phyloP scores from a whole-genome alignment of 2,888 invertebrate genomes.

The Xestia rhomboidea region DNA sequence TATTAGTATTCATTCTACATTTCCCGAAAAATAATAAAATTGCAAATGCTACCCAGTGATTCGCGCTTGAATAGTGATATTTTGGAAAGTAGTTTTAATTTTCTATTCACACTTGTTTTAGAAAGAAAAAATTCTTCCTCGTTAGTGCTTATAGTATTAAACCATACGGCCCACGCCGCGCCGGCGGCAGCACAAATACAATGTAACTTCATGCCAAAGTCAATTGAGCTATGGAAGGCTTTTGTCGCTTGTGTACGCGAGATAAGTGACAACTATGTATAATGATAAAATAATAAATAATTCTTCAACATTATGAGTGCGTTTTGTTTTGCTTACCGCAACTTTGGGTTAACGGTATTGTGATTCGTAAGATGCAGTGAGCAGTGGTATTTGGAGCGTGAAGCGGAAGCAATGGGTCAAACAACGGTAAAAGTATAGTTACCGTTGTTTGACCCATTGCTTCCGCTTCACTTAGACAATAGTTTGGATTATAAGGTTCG shows the following conservation, averaged over 20 bases:
- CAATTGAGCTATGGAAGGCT: conserved; percentile 90
- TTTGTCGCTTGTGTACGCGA: conserved; percentile 89
- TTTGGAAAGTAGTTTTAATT: conserved; percentile 60
- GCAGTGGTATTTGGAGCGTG: conserved; percentile 21
- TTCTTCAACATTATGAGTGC: conserved; percentile 80
- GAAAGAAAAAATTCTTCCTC: conserved; percentile 52
- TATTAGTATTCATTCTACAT: conserved; percentile 56
- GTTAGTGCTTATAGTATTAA: conserved; percentile 69
- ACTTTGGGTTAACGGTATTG: neutral
- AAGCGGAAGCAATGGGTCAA: conserved; percentile 6
- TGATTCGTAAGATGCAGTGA: conserved; percentile 1
- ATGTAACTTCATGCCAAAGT: conserved; percentile 90
- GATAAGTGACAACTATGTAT: conserved; percentile 89
- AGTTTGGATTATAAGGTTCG: conserved; percentile 1
- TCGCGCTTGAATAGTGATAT: conserved; percentile 64
- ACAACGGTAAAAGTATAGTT: no score
- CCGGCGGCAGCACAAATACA: conserved; percentile 84
- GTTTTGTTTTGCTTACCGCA: conserved; percentile 23
- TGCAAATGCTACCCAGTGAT: conserved; percentile 58
- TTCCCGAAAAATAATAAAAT: conserved; percentile 54
- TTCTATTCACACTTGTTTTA: conserved; percentile 64
- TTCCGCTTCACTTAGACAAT: conserved; percentile 13
- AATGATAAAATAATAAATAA: conserved; percentile 88
- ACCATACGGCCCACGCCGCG: conserved; percentile 64
- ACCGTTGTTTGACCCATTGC: no score